Conservation (phyloP, 2,797 vertebrate species). For the Microtus californicus region DNA sequence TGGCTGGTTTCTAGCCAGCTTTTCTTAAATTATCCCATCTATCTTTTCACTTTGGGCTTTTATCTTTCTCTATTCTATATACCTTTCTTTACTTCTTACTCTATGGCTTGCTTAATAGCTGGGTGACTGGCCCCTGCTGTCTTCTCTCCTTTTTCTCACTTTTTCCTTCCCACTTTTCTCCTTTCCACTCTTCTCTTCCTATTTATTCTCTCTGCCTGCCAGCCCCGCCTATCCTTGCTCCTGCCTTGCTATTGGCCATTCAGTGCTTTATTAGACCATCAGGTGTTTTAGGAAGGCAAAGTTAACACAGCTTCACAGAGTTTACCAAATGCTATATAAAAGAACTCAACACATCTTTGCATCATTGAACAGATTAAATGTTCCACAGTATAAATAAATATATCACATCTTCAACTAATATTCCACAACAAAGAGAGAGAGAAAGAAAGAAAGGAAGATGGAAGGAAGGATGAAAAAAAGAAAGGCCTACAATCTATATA, state of each 20-base stretch:
- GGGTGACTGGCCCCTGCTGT: not conserved
- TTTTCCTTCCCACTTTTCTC: not conserved
- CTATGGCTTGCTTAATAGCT: not conserved
- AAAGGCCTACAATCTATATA: not conserved
- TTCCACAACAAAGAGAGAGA: not conserved
- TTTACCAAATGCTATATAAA: not conserved
- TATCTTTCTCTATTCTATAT: not conserved
- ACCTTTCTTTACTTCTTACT: conserved; percentile 12
- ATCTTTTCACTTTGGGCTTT: not conserved
- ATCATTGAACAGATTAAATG: not conserved
- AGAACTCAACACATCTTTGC: not conserved
- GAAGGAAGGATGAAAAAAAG: too few species aligned
- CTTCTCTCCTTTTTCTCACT: not conserved
- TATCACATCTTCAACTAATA: not conserved
- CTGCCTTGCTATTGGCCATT: not conserved
- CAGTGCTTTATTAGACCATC: not conserved
- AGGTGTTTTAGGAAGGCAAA: not conserved
- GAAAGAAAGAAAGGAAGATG: not conserved
- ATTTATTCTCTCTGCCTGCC: not conserved
- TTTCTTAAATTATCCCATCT: not conserved
- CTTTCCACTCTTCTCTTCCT: not conserved
- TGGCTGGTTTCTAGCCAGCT: not conserved
- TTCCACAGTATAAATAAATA: not conserved
- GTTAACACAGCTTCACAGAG: not conserved
- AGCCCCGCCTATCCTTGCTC: not conserved